Evolutionary conservation across 2,113 vertebrate genomes (phyloP), one percentile per base, ranked within the genome.

Genomic region (Brachionichthys hirsutus): DNA sequence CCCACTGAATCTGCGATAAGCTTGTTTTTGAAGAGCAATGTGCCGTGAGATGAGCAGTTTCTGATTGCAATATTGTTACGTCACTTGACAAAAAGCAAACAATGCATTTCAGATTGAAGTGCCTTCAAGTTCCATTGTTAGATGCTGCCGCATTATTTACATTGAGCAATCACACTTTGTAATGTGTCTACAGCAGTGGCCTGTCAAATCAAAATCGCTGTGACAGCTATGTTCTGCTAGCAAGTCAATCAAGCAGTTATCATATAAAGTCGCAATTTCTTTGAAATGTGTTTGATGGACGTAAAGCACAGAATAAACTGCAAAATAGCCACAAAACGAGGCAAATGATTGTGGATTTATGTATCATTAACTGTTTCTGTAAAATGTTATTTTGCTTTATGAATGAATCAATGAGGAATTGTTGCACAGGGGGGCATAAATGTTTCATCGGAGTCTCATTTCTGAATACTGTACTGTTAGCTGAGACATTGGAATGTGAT

Each of bases 31-130:
- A 59, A 47, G 43, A 57, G 47, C 9, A 11, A 1, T 18, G n/a
- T 14, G 42, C 52, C 66, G 36, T 19, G 35, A 70, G 53, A 67
- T 13, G 34, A 34, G 30, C 51, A 45, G 43, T 40, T 9, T 17
- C 61, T 79, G 74, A 82, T 82, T 81, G 42, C 54, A 22, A 10
- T 49, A 75, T 75, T 75, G 65, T 71, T 50, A 10, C 14, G 34
- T 40, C 38, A 47, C 20, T 53, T 51, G 10, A 0, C 6, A 67
- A 34, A 40, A 53, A 58, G 14, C 30, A n/a, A 60, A 19, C 1
- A 24, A 16, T 15, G 15, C 12, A 35, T 47, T 68, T 63, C 42
- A 62, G 51, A 40, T 2, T 60, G 4, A 58, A 82, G 54, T 70
- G 59, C 17, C 47, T 72, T 78, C 18, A 73, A 15, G 59, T 59